phyloP scores from a whole-genome alignment of 2,113 vertebrate genomes.

The Semnornis frantzii region DNA sequence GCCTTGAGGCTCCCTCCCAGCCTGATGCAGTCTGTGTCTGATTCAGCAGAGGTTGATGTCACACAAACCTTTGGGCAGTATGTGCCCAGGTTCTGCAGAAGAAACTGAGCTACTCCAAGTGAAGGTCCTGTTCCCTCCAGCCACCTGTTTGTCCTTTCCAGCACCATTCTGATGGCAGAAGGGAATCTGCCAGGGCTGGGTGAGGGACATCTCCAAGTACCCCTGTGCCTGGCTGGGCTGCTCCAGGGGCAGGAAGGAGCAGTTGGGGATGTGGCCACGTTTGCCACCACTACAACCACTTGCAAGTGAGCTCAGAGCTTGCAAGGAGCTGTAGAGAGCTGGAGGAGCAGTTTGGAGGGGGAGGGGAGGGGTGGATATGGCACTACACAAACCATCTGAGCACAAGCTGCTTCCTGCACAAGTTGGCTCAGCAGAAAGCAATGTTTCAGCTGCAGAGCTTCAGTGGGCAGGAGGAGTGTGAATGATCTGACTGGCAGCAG shows the following conservation, averaged over 20 bases:
- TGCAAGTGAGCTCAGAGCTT: not conserved
- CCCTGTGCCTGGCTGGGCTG: not conserved
- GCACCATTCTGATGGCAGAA: not conserved
- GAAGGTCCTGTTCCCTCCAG: not conserved
- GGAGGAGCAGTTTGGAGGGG: not conserved
- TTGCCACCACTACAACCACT: not conserved
- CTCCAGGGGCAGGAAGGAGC: not conserved
- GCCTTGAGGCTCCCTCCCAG: too few species aligned
- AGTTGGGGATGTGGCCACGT: not conserved
- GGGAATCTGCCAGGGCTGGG: not conserved
- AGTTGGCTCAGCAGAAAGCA: constrained; percentile 13
- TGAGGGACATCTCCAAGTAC: not conserved
- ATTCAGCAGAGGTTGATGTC: not conserved
- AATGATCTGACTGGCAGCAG: constrained; percentile 19
- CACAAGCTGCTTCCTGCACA: not conserved
- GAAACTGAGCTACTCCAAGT: not conserved
- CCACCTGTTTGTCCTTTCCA: not conserved
- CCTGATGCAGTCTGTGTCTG: too few species aligned
- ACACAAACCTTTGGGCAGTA: fast-evolving
- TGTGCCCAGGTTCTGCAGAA: not conserved
- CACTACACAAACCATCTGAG: not conserved
- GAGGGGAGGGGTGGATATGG: not conserved
- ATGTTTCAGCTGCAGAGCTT: not conserved
- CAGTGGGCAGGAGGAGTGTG: not conserved
- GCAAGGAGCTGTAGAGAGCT: not conserved